A percentile compares a stretch with the other conserved stretches of the same genome.
These are phyloP conservation scores for Monochamus saltuarius DNA, from an alignment of 1,140 invertebrate species.

Conservation along the genomic window DNA sequence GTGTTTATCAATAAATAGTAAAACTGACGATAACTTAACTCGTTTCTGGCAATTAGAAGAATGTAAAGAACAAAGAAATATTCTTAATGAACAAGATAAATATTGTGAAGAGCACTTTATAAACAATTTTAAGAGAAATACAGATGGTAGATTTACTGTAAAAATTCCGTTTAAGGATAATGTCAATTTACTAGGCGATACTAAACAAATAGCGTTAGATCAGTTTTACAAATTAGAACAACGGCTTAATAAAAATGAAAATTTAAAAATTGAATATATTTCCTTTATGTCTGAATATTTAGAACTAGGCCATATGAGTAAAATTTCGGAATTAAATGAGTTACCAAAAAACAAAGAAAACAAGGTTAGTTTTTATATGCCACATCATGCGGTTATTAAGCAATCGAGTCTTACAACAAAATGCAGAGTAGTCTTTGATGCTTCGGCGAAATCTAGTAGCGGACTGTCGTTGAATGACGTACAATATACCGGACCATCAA, in stretches of 20 bases:
- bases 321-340: no score
- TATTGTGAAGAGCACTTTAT: no score
- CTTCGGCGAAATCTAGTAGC: background rate
- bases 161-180: background rate
- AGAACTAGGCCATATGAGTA: background rate
- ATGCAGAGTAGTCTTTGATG: background rate
- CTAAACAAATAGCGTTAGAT: background rate
- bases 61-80: no score
- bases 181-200: background rate
- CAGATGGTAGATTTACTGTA: background rate
- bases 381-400: background rate
- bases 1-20: no score
- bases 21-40: no score
- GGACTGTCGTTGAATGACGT: slow-evolving; percentile 24
- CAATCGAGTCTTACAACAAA: background rate
- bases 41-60: no score
- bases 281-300: background rate
- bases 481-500: slow-evolving; percentile 48
- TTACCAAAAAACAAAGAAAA: background rate
- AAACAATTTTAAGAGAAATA: no score
- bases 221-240: background rate
- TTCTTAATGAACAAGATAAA: no score
- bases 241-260: background rate
- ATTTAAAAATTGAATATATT: background rate
- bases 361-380: background rate